Evolutionary conservation across 2,797 vertebrate genomes (phyloP).

Genomic region (Halcyon leucocephala): DNA sequence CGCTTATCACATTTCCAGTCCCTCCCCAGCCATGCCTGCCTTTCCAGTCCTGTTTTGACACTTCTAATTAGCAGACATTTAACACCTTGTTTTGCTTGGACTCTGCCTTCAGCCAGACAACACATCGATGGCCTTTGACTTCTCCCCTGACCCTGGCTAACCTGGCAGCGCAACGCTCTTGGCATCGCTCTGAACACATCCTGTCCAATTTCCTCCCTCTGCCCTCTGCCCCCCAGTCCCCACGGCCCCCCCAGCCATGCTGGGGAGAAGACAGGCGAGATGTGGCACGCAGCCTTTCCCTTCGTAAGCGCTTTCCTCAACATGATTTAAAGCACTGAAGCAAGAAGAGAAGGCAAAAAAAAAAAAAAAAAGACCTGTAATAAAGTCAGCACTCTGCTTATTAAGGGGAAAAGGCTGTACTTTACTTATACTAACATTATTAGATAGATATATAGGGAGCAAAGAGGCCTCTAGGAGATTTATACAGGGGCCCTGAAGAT

Average conservation of each 20-base stretch:
- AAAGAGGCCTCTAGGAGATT: slow-evolving; percentile 61
- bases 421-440: slow-evolving; percentile 84
- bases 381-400: slow-evolving; percentile 87
- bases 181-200: slow-evolving; percentile 42
- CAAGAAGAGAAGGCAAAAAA: slow-evolving; percentile 64
- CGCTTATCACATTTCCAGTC: slow-evolving; percentile 32
- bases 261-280: neutral
- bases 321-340: slow-evolving; percentile 81
- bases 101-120: slow-evolving; percentile 72
- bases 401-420: slow-evolving; percentile 83
- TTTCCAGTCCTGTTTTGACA: slow-evolving; percentile 66
- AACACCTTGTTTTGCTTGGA: slow-evolving; percentile 77
- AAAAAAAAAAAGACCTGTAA: slow-evolving; percentile 66
- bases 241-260: neutral
- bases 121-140: slow-evolving; percentile 74
- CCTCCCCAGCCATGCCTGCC: neutral
- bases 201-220: slow-evolving; percentile 55
- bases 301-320: slow-evolving; percentile 79
- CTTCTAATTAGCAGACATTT: slow-evolving; percentile 77
- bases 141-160: slow-evolving; percentile 42
- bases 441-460: slow-evolving; percentile 82
- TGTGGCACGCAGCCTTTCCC: slow-evolving; percentile 46
- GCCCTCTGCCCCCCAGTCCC: neutral
- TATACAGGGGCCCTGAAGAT: slow-evolving; percentile 48
- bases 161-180: slow-evolving; percentile 46